A percentile compares a stretch with the other conserved stretches of the same genome.
Conservation (phyloP, 2,113 vertebrate species). For the Chrysochloris asiatica region DNA sequence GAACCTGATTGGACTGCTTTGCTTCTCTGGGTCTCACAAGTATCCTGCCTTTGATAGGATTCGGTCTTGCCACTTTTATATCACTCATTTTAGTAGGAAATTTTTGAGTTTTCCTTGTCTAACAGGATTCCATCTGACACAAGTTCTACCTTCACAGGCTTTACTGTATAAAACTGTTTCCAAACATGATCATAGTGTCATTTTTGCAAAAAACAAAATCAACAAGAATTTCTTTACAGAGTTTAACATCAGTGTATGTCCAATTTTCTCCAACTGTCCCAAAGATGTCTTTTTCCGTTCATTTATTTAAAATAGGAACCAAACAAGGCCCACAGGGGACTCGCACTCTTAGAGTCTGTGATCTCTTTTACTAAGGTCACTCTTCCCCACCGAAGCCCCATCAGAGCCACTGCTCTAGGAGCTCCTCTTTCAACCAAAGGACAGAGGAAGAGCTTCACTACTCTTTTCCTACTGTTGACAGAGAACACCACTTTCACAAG, state of each 20-base stretch:
- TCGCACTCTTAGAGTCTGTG: neutral
- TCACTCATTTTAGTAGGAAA: neutral
- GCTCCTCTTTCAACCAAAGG: neutral
- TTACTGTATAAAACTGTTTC: neutral
- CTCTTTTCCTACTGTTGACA: neutral
- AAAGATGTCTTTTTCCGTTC: conserved; percentile 2
- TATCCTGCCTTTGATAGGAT: neutral
- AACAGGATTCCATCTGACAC: neutral
- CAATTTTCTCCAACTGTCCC: neutral
- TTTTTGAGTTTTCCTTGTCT: neutral
- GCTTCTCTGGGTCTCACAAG: neutral
- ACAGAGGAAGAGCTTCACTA: neutral
- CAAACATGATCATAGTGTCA: neutral
- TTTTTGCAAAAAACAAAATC: conserved; percentile 15
- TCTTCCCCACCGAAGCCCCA: neutral
- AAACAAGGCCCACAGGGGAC: neutral
- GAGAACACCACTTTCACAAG: neutral
- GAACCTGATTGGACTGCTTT: neutral
- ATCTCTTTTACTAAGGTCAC: neutral
- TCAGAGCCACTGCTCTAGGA: neutral
- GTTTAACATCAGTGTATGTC: neutral
- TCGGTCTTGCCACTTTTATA: neutral
- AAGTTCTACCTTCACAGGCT: neutral
- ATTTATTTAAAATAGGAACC: conserved; percentile 30
- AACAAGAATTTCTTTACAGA: neutral